phyloP scores from a whole-genome alignment of 2,797 vertebrate species.

The Siniperca obscura region DNA sequence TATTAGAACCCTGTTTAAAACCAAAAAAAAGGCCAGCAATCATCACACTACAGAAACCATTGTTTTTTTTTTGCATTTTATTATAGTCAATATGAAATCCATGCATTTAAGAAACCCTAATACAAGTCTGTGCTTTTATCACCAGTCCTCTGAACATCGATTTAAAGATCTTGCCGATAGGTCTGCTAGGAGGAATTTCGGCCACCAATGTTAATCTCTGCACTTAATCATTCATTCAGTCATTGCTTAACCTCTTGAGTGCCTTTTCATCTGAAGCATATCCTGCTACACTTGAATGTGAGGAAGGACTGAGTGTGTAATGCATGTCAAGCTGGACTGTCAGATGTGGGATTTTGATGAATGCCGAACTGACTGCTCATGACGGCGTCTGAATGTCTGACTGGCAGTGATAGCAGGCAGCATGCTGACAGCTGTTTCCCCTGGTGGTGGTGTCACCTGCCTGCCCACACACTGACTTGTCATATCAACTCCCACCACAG shows the following conservation, averaged over 20 bases:
- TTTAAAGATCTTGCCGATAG: background rate
- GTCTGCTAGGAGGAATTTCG: background rate
- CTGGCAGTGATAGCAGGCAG: slow-evolving; percentile 18
- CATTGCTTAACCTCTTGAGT: background rate
- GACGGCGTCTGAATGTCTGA: slow-evolving; percentile 15
- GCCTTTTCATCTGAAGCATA: background rate
- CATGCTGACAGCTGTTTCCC: slow-evolving; percentile 26
- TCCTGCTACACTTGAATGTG: background rate
- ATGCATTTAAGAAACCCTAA: background rate
- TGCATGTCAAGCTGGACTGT: background rate
- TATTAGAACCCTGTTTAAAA: background rate
- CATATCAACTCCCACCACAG: slow-evolving; percentile 18
- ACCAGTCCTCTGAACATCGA: background rate
- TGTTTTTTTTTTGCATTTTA: background rate
- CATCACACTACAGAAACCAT: background rate
- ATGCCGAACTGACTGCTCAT: slow-evolving; percentile 9
- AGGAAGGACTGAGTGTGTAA: background rate
- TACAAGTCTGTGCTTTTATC: background rate
- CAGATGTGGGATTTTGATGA: slow-evolving; percentile 35
- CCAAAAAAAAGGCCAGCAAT: too few species aligned
- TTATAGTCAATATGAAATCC: background rate
- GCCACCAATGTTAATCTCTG: background rate
- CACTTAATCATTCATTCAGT: background rate
- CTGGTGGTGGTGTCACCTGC: slow-evolving; percentile 30
- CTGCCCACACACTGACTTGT: slow-evolving; percentile 17